A percentile compares a stretch with the other conserved stretches of the same genome.
Evolutionary conservation across 1,140 invertebrate genomes (phyloP).

Genomic region (Drosophila varians): DNA sequence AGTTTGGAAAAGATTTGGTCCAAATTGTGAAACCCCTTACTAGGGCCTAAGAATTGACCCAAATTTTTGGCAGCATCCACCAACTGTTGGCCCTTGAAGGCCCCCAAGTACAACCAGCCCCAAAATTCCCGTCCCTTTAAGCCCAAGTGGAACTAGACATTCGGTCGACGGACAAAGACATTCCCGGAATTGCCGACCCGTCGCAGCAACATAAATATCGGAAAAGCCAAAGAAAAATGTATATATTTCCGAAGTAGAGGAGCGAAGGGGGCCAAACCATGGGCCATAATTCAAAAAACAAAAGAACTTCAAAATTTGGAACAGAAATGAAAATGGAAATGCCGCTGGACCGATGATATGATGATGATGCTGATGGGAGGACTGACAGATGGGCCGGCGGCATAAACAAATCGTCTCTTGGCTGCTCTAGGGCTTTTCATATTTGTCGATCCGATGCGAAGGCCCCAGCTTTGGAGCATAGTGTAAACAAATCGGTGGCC

Average conservation of each 20-base stretch:
- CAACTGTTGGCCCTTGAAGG: neutral
- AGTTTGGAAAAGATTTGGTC: too few relatives aligned
- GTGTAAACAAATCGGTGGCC: slow-evolving; percentile 57
- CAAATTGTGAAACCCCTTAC: neutral
- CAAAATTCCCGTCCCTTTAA: slow-evolving; percentile 2
- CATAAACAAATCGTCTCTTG: slow-evolving; percentile 57
- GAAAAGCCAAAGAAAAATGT: slow-evolving; percentile 32
- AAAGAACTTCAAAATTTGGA: slow-evolving; percentile 55
- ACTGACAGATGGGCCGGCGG: slow-evolving; percentile 72
- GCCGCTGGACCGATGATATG: slow-evolving; percentile 4
- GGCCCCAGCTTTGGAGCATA: slow-evolving; percentile 37
- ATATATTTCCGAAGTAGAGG: slow-evolving; percentile 20
- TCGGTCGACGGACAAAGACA: slow-evolving; percentile 57
- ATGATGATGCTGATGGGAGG: slow-evolving; percentile 61
- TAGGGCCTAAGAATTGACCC: neutral
- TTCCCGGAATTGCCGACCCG: slow-evolving; percentile 62
- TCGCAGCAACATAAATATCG: slow-evolving; percentile 53
- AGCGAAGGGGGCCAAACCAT: slow-evolving; percentile 25
- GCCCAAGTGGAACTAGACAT: slow-evolving; percentile 62
- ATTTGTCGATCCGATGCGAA: slow-evolving; percentile 39
- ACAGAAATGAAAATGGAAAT: slow-evolving; percentile 33
- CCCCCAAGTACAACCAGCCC: neutral
- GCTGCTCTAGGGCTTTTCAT: slow-evolving; percentile 55
- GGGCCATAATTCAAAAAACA: slow-evolving; percentile 56
- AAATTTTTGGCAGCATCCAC: neutral